Base-by-base conservation (phyloP, 2,113 vertebrate genomes). In the Phrynocephalus versicolor region DNA sequence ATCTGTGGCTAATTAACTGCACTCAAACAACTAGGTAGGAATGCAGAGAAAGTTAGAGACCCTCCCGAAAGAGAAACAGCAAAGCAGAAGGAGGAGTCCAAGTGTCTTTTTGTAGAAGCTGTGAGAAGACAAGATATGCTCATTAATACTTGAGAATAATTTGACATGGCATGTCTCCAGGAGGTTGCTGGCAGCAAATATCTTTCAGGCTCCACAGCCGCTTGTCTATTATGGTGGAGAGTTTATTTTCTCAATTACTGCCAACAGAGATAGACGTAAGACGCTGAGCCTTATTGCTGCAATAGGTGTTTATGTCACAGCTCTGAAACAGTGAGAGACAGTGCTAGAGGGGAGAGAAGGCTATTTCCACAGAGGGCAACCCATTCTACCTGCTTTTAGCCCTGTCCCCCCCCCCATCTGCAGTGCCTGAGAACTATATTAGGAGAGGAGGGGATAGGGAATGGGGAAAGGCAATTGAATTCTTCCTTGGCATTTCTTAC, bases 111-210 rank as follows among this genome's bases (percentile, higher is more conserved):
- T 74, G 58, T 19, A 41, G 10, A n/a, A n/a, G 70, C 35, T 73
- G 55, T 21, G 25, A 51, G 39, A 64, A 55, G 12, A 71, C 75
- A 19, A 55, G 30, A 62, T 12, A 51, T 79, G 79, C 0, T 0
- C 39, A 7, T 58, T 85, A 4, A 1, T 33, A n/a, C 3, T 12
- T 69, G 83, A 79, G 27, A 76, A 77, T 85, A 91, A 84, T 51
- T 85, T 19, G 83, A 86, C 79, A 74, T 73, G 18, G 1, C 35
- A 1, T 35, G 58, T n/a, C 57, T 88, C 58, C 64, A 88, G 72
- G 60, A 91, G 81, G 21, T 27, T 45, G 76, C 83, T 69, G 75
- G 14, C 16, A 71, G 70, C 70, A 60, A 74, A 82, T 72, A 73
- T 73, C 16, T 70, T 74, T 79, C 62, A 72, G 41, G 39, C 33